Evolutionary conservation across 1,140 invertebrate species (phyloP), one percentile per base, ranked within the genome.

Genomic region (Eupeodes corollae): DNA sequence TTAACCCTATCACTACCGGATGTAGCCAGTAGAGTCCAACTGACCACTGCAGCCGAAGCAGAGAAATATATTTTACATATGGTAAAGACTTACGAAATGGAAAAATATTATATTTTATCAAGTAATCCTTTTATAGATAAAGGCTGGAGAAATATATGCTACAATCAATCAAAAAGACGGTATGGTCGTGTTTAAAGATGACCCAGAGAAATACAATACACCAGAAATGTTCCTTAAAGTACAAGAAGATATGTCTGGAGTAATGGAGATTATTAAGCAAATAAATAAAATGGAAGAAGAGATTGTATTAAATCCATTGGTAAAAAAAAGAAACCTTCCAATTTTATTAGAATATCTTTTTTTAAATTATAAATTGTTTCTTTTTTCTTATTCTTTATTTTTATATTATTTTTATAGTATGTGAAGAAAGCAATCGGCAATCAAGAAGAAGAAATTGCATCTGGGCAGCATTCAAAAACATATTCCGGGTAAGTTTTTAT

Each of bases 101-200:
- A 37, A 37, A 37, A 37, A 37, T 5, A 37, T 5, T 16, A 42
- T 1, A 31, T 38, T 15, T 11, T 6, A 2, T 34, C 1, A 1
- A n/a, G 11, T 43, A 14, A 38, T 9, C 3, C 8, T 12, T 33
- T 19, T 31, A 42, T 59, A 96, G 92, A 98, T 98, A 57, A 90
- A 96, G 74, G 90, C 95, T 71, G 87, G 88, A 44, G 91, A 97
- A 75, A 97, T 98, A 54, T 96, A 86, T 76, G 94, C 93, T 1
- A 88, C 87, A 51, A 97, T 98, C 44, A 96, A 97, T 74, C 91
- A 97, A 71, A 93, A 92, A 70, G 93, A 97, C 73, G 93, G 93
- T 11, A 98, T 97, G 93, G 93, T 98, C 13, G 75, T 91, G 19
- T 98, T 98, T 66, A 82, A 91, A 52, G 92, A 97, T 67, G 91